These are phyloP conservation scores for Epicauta chinensis DNA, from an alignment of 1,140 invertebrate genomes.

Conservation along the genomic window DNA sequence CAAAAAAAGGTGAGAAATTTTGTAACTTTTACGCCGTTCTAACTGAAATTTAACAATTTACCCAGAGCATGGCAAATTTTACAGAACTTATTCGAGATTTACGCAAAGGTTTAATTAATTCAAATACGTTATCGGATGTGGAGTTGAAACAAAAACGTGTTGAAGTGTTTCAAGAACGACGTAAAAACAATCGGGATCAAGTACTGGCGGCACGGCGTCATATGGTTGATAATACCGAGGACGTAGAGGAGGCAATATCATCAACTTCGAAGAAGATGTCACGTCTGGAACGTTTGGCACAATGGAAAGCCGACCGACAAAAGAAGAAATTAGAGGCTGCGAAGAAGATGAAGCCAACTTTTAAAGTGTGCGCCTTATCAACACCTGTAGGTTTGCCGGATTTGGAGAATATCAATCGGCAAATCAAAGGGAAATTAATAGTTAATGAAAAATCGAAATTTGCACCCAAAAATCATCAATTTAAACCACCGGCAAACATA, in stretches of 20 bases:
- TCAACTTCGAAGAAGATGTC: neutral
- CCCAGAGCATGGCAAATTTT: no score
- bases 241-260: neutral
- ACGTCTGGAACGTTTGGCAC: constrained; percentile 20
- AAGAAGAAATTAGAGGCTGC: constrained; percentile 16
- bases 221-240: neutral
- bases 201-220: neutral
- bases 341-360: constrained; percentile 24
- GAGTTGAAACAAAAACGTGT: no score
- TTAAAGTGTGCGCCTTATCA: constrained; percentile 25
- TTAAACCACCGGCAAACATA: constrained; percentile 22
- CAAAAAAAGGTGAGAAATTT: no score
- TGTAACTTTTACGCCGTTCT: no score
- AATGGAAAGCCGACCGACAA: constrained; percentile 27
- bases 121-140: no score
- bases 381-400: constrained; percentile 5
- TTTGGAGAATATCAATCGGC: constrained; percentile 19
- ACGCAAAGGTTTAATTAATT: no score
- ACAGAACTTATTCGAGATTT: no score
- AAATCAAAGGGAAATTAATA: constrained; percentile 23
- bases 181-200: neutral
- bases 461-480: constrained; percentile 25
- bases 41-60: no score
- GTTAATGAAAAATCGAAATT: constrained; percentile 10
- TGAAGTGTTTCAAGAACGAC: no score